A percentile compares a stretch with the other conserved stretches of the same genome.
Conservation (phyloP, 2,113 vertebrate species). For the Holacanthus passer region DNA sequence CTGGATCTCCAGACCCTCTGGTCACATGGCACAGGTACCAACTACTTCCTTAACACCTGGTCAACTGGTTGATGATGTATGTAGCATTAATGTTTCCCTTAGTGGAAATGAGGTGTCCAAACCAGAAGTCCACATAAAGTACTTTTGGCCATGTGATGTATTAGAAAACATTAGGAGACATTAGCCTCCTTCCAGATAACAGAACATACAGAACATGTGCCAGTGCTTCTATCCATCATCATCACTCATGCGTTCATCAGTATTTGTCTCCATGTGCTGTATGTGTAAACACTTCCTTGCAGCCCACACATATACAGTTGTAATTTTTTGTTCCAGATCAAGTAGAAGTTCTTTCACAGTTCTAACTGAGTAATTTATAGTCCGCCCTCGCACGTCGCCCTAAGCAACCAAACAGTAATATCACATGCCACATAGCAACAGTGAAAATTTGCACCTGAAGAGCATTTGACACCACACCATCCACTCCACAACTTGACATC, state of each 20-base stretch:
- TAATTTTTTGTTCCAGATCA: not conserved
- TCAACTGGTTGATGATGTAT: constrained; percentile 7
- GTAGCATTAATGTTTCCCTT: not conserved
- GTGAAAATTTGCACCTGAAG: constrained; percentile 55
- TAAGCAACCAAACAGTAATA: constrained; percentile 32
- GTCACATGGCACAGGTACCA: constrained; percentile 94
- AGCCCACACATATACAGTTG: not conserved
- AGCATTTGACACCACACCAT: constrained; percentile 54
- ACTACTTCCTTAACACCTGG: not conserved
- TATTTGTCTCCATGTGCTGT: not conserved
- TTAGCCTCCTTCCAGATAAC: not conserved
- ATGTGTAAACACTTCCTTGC: not conserved
- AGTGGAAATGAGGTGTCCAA: not conserved
- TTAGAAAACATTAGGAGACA: not conserved
- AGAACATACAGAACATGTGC: not conserved
- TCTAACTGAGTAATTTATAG: constrained; percentile 21
- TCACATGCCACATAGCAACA: constrained; percentile 24
- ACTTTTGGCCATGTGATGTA: not conserved
- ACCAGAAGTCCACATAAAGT: not conserved
- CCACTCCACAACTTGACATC: constrained; percentile 31
- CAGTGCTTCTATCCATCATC: no score
- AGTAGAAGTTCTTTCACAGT: constrained; percentile 15
- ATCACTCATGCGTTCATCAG: not conserved
- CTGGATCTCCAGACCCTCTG: constrained; percentile 92
- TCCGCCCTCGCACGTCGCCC: constrained; percentile 50